phyloP scores from a whole-genome alignment of 2,113 vertebrate species.

The Propithecus coquereli region DNA sequence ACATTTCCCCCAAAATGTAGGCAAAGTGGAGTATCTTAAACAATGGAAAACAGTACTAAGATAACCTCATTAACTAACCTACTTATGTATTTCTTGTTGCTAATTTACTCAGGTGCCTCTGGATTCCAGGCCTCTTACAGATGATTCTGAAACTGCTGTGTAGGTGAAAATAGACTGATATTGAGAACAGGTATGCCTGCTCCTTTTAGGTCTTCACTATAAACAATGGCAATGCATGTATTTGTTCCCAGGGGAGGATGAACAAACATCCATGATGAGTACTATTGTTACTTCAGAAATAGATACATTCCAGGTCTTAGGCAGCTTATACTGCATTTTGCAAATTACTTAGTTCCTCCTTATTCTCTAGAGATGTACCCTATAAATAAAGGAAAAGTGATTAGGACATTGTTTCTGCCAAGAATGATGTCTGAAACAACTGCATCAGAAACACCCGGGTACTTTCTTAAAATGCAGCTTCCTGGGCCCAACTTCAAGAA shows the following conservation, averaged over 20 bases:
- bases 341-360: constrained; percentile 25
- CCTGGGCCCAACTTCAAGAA: background rate
- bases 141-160: constrained; percentile 39
- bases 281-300: constrained; percentile 8
- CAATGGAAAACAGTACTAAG: constrained; percentile 46
- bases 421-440: background rate
- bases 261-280: constrained; percentile 18
- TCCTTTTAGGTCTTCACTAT: background rate
- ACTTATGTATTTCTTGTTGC: constrained; percentile 64
- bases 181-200: background rate
- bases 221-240: background rate
- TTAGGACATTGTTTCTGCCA: background rate
- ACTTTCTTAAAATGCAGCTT: background rate
- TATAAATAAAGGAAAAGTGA: constrained; percentile 15
- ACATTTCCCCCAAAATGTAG: background rate
- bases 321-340: background rate
- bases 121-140: constrained; percentile 46
- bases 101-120: constrained; percentile 53
- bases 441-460: background rate
- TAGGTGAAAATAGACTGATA: constrained; percentile 1
- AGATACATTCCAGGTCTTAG: background rate
- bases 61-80: constrained; percentile 69
- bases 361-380: background rate
- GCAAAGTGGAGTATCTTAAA: background rate
- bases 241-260: background rate